phyloP scores from a whole-genome alignment of 1,140 invertebrate genomes.

The Ceratitis capitata region DNA sequence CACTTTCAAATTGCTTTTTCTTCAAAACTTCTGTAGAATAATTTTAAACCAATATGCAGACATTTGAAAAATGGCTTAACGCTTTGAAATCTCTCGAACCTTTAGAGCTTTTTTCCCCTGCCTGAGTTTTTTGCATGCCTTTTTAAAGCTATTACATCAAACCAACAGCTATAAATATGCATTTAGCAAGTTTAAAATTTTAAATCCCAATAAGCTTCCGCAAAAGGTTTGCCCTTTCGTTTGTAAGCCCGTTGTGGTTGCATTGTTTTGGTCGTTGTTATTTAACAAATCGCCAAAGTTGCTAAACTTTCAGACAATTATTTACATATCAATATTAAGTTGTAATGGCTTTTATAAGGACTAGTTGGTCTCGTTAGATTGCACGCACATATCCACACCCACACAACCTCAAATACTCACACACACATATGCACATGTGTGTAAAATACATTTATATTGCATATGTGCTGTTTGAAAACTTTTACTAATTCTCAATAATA shows the following conservation, averaged over 20 bases:
- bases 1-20: too few relatives aligned
- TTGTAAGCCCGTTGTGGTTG: background rate
- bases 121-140: too few relatives aligned
- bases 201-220: background rate
- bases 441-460: background rate
- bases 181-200: background rate
- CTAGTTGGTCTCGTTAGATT: background rate
- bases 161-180: background rate
- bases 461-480: background rate
- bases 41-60: too few relatives aligned
- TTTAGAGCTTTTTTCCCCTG: too few relatives aligned
- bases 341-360: background rate
- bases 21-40: too few relatives aligned
- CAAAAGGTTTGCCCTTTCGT: background rate
- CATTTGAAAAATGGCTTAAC: too few relatives aligned
- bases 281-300: constrained; percentile 33
- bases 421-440: background rate
- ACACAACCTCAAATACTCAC: background rate
- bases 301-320: background rate
- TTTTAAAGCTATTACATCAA: too few relatives aligned
- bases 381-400: background rate
- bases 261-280: background rate
- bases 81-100: too few relatives aligned
- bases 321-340: background rate
- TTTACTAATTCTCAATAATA: constrained; percentile 34